These are phyloP conservation scores for Pycnonotus jocosus DNA, from an alignment of 2,113 vertebrate species.

Conservation along the genomic window DNA sequence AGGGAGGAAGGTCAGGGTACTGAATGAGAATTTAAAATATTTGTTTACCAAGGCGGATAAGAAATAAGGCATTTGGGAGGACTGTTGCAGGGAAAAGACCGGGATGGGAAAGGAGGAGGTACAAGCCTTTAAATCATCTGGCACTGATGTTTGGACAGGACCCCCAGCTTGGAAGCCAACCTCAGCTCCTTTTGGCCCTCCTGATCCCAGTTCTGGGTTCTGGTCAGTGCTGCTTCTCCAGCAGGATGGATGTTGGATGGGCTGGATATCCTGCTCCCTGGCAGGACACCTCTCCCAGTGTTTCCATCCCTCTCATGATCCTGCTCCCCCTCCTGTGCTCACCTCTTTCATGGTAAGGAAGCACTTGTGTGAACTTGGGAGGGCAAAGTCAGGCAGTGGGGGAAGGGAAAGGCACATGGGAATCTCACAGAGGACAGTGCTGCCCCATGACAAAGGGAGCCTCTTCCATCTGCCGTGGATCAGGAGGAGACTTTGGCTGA, in stretches of 20 bases:
- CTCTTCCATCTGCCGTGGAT: neutral
- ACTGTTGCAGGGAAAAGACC: neutral
- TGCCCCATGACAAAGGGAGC: neutral
- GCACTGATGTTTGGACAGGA: neutral
- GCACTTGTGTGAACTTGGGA: no score
- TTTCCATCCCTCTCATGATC: accelerated
- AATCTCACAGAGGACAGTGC: neutral
- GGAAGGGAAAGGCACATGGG: neutral
- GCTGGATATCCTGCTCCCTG: neutral
- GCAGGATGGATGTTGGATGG: neutral
- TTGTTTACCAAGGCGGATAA: neutral
- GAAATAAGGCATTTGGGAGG: neutral
- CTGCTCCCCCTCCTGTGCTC: neutral
- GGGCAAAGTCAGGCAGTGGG: neutral
- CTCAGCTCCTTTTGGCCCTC: neutral
- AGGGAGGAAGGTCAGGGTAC: neutral
- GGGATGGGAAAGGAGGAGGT: neutral
- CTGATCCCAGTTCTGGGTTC: neutral
- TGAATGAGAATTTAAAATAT: neutral
- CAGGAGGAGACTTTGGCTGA: neutral
- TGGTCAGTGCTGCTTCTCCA: neutral
- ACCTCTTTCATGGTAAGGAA: neutral
- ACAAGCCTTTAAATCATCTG: neutral
- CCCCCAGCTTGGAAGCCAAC: neutral
- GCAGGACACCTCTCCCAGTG: accelerated